A percentile compares a stretch with the other conserved stretches of the same genome.
phyloP scores from a whole-genome alignment of 2,797 vertebrate species.

The Dromococcyx pavoninus region DNA sequence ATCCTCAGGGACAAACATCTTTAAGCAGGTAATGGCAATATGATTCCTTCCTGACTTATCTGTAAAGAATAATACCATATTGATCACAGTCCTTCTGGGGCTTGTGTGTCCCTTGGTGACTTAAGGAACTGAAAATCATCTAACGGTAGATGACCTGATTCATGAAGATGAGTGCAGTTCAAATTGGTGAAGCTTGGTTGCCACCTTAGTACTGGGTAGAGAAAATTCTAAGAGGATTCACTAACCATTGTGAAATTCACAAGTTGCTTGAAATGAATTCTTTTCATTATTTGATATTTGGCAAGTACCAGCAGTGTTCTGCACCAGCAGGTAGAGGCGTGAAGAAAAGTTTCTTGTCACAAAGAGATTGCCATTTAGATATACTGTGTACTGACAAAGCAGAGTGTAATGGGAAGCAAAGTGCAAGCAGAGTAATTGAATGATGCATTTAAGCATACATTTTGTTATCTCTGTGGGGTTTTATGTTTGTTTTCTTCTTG shows the following conservation, averaged over 20 bases:
- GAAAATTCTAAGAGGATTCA: slow-evolving; percentile 17
- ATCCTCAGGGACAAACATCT: not conserved
- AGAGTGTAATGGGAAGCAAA: slow-evolving; percentile 42
- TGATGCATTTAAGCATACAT: slow-evolving; percentile 61
- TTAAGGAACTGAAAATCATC: not conserved
- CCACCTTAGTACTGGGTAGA: not conserved
- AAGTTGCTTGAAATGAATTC: not conserved
- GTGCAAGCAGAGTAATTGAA: slow-evolving; percentile 40
- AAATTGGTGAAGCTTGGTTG: not conserved
- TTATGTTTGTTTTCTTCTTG: slow-evolving; percentile 65
- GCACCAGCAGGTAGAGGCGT: slow-evolving; percentile 39
- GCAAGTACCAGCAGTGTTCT: slow-evolving; percentile 26
- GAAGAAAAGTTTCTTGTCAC: slow-evolving; percentile 52
- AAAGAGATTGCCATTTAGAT: slow-evolving; percentile 56
- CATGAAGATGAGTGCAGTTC: not conserved
- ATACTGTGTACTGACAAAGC: slow-evolving; percentile 35
- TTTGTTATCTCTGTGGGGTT: slow-evolving; percentile 60
- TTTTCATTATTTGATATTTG: slow-evolving; percentile 40
- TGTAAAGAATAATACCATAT: not conserved
- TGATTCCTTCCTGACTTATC: not conserved
- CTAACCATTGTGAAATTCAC: not conserved
- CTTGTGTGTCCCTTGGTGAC: not conserved
- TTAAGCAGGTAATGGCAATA: not conserved
- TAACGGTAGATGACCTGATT: not conserved
- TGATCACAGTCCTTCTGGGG: not conserved